Base-by-base conservation (phyloP, 2,888 invertebrate genomes). In the Steinernema hermaphroditum region DNA sequence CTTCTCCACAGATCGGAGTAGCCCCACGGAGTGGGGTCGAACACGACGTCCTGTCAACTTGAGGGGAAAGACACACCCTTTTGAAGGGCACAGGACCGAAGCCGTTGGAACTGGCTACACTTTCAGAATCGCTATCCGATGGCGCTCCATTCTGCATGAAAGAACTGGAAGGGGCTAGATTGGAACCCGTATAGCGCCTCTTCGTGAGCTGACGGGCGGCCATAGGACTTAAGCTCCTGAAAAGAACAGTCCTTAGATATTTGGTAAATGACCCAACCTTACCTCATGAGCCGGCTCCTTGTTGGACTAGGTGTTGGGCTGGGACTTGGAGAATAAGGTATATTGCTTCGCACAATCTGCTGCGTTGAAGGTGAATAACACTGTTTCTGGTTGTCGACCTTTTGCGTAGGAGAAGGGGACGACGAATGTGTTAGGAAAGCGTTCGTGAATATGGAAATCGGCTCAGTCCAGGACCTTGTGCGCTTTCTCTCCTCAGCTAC, bases 291-390 rank as follows among this genome's bases (percentile, higher is more conserved):
- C 19, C 79, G 74, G 27, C 68, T 50, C 14, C 73, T 44, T 2
- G 77, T 75, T 1, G 81, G 79, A 41, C 74, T 76, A 46, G 79
- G 78, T 16, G 80, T 82, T 6, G 81, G 82, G 32, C 76, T 75
- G 14, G 81, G 82, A 54, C 76, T 77, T 22, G 81, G 81, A 0
- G 85, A 86, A 73, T 85, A 86, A 12, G 85, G 79, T n/a, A 86
- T 81, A 71, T 86, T 86, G 12, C 80, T 74, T 0, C 83, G 78
- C 12, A 86, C 82, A n/a, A 85, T 78, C 68, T 82, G 82, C 62
- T 86, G 83, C 8, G 86, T 84, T 8, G 85, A 84, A 1, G 86
- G 86, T 2, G 86, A 83, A 70, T 82, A 84, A 72, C 83, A 83
- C 70, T 84, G 84, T 77, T 82, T 34, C 29, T 62, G 50, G 27